phyloP scores from a whole-genome alignment of 2,797 vertebrate species.

The Labroides dimidiatus region DNA sequence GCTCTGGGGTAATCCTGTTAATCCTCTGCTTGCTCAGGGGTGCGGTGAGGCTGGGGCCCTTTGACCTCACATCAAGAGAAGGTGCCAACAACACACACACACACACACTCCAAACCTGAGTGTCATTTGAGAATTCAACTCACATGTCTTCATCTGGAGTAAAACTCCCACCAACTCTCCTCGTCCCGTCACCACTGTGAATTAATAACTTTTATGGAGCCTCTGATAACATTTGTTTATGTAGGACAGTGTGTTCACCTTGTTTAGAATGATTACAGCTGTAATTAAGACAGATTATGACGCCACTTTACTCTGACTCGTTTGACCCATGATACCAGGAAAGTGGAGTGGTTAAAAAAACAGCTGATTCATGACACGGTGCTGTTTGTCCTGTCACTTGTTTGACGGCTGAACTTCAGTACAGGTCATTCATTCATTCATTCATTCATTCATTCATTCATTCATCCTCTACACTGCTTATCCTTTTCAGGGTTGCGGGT shows the following conservation, averaged over 20 bases:
- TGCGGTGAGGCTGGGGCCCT: constrained; percentile 65
- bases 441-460: too few species aligned
- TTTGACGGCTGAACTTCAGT: constrained; percentile 11
- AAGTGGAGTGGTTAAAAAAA: constrained; percentile 42
- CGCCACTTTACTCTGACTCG: constrained; percentile 37
- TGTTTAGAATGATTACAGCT: constrained; percentile 30
- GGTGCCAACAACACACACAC: constrained; percentile 53
- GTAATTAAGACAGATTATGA: constrained; percentile 42
- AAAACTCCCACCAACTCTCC: not conserved
- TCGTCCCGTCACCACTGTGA: not conserved
- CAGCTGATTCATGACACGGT: constrained; percentile 53
- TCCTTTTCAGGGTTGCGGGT: too few species aligned
- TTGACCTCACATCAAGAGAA: constrained; percentile 69
- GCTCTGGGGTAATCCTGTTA: constrained; percentile 82
- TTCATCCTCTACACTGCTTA: too few species aligned
- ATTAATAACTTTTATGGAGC: constrained; percentile 57
- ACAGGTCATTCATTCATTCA: too few species aligned
- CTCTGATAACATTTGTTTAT: constrained; percentile 44
- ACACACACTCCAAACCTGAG: constrained; percentile 33
- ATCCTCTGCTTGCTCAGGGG: constrained; percentile 78
- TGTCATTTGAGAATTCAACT: constrained; percentile 31
- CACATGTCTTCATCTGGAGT: constrained; percentile 11
- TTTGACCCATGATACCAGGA: constrained; percentile 4
- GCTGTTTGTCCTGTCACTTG: constrained; percentile 7
- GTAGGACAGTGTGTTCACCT: constrained; percentile 10